Conservation (phyloP, 2,797 vertebrate species). For the Dromococcyx pavoninus region DNA sequence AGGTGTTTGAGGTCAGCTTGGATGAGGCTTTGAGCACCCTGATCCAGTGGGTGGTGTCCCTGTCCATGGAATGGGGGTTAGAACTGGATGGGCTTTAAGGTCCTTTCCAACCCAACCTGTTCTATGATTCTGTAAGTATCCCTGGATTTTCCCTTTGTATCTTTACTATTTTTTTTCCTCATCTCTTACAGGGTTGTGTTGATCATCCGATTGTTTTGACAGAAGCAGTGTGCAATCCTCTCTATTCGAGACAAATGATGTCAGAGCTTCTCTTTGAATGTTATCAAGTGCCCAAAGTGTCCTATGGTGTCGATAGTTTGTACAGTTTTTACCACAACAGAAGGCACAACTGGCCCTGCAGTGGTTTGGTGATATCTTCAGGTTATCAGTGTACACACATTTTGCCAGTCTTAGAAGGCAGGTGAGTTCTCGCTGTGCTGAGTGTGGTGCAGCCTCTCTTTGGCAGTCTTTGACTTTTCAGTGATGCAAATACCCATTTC, state of each 20-base stretch:
- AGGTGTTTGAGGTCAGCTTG: too few relatives aligned
- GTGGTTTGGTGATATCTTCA: slow-evolving; percentile 88
- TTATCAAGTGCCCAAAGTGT: slow-evolving; percentile 88
- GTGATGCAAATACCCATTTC: not conserved
- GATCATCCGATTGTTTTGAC: slow-evolving; percentile 92
- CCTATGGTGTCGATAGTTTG: slow-evolving; percentile 90
- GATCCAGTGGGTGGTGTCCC: too few relatives aligned
- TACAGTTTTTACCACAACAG: slow-evolving; percentile 90
- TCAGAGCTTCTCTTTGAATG: slow-evolving; percentile 96
- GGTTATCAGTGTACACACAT: slow-evolving; percentile 95
- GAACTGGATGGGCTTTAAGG: too few relatives aligned
- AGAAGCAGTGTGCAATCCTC: slow-evolving; percentile 91
- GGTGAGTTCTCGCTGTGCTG: slow-evolving; percentile 74
- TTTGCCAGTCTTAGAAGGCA: slow-evolving; percentile 90
- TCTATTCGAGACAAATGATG: slow-evolving; percentile 96
- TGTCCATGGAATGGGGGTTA: too few relatives aligned
- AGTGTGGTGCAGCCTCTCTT: fast-evolving
- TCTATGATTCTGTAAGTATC: not conserved
- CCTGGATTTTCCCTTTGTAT: not conserved
- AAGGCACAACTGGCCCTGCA: slow-evolving; percentile 70
- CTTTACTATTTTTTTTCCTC: not conserved
- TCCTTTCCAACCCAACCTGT: too few relatives aligned
- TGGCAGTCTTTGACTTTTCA: not conserved
- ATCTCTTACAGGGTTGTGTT: slow-evolving; percentile 82
- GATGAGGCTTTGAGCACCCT: too few relatives aligned